Evolutionary conservation across 2,113 vertebrate species (phyloP).

Genomic region (Xiphorhynchus elegans): DNA sequence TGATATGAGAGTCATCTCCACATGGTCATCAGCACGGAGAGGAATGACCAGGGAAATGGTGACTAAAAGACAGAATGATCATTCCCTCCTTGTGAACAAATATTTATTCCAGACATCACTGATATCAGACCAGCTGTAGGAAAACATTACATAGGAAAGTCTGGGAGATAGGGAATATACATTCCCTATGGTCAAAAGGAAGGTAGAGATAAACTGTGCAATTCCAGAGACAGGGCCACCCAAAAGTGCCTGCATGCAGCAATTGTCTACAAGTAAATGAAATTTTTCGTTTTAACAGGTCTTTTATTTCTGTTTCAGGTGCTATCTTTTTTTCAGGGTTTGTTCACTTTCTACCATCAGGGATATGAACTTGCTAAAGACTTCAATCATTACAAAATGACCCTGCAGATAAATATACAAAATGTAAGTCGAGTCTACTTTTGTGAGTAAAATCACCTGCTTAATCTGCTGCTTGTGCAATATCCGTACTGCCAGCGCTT

Average conservation of each 20-base stretch:
- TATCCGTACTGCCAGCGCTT: accelerated
- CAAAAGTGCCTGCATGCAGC: background rate
- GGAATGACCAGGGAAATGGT: background rate
- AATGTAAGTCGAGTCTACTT: conserved; percentile 83
- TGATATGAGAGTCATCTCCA: background rate
- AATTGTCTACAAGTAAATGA: background rate
- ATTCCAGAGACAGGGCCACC: background rate
- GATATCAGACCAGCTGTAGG: background rate
- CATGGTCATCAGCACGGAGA: background rate
- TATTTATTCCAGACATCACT: background rate
- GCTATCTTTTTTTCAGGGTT: conserved; percentile 96
- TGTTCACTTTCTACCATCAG: conserved; percentile 99
- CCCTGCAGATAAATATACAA: conserved; percentile 97
- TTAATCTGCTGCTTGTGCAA: background rate
- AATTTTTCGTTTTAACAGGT: background rate
- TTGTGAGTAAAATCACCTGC: accelerated
- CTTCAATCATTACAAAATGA: conserved; percentile 95
- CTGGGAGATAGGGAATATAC: accelerated
- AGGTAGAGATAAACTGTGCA: background rate
- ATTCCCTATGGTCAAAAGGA: background rate
- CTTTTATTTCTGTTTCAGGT: conserved; percentile 79
- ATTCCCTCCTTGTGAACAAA: background rate
- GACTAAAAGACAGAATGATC: background rate
- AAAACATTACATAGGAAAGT: background rate
- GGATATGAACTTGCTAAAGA: conserved; percentile 97